A percentile compares a stretch with the other conserved stretches of the same genome.
phyloP scores from a whole-genome alignment of 1,140 invertebrate genomes.

The Drosophila dunni region DNA sequence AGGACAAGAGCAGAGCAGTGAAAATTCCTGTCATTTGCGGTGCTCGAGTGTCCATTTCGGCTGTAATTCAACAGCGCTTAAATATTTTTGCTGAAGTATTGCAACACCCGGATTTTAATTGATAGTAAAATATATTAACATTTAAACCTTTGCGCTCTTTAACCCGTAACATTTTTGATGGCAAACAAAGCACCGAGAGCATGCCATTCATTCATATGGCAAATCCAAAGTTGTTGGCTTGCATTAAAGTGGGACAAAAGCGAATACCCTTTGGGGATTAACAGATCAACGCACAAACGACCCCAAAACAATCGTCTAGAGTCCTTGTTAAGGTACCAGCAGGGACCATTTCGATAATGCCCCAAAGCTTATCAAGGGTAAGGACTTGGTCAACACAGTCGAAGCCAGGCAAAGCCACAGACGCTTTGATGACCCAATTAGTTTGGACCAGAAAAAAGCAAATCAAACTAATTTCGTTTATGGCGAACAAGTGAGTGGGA shows the following conservation, averaged over 20 bases:
- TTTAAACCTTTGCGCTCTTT: not conserved
- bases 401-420: slow-evolving; percentile 3
- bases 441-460: slow-evolving; percentile 50
- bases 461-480: slow-evolving; percentile 17
- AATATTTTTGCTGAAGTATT: slow-evolving; percentile 25
- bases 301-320: slow-evolving; percentile 57
- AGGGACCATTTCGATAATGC: slow-evolving; percentile 62
- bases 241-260: slow-evolving; percentile 8
- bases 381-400: slow-evolving; percentile 31
- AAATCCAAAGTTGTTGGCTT: slow-evolving; percentile 39
- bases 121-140: slow-evolving; percentile 21
- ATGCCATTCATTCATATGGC: slow-evolving; percentile 55
- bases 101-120: slow-evolving; percentile 22
- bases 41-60: slow-evolving; percentile 34
- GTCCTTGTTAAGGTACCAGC: slow-evolving; percentile 28
- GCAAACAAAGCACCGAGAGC: not conserved
- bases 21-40: slow-evolving; percentile 22
- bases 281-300: slow-evolving; percentile 69
- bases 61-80: slow-evolving; percentile 30
- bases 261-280: slow-evolving; percentile 69
- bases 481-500: not conserved
- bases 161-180: not conserved
- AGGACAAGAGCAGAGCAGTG: slow-evolving; percentile 4
- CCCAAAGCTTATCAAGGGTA: slow-evolving; percentile 53
- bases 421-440: slow-evolving; percentile 74